Evolutionary conservation across 2,888 invertebrate species (phyloP).

Genomic region (Diplazon laetatorius): DNA sequence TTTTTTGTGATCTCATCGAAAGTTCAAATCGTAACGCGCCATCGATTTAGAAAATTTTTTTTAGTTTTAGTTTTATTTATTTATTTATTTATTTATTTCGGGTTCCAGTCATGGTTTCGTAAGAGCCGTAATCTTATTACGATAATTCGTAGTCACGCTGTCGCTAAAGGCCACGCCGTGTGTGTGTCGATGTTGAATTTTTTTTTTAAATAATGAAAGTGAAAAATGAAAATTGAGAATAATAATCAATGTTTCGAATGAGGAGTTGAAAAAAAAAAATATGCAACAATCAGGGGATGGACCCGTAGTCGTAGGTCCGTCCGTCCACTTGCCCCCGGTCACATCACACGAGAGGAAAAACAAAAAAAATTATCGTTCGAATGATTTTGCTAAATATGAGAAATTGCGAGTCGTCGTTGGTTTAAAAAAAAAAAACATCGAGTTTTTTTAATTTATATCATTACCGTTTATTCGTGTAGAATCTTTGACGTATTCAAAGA

Average conservation of each 20-base stretch:
- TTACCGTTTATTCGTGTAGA: no score
- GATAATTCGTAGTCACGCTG: constrained; percentile 49
- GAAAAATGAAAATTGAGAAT: no score
- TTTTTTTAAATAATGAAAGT: constrained; percentile 17
- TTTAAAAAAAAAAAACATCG: no score
- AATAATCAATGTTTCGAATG: constrained; percentile 25
- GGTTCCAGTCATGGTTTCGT: no score
- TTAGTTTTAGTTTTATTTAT: no score
- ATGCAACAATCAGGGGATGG: constrained; percentile 48
- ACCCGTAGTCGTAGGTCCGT: constrained; percentile 49
- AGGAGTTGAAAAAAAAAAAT: constrained; percentile 6
- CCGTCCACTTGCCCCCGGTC: constrained; percentile 45
- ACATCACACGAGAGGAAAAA: constrained; percentile 14
- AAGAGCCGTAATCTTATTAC: constrained; percentile 15
- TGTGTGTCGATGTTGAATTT: constrained; percentile 57
- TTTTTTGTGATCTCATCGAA: constrained; percentile 42
- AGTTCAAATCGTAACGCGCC: constrained; percentile 30
- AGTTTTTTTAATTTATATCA: no score
- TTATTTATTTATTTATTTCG: constrained; percentile 9
- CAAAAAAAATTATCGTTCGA: constrained; percentile 20
- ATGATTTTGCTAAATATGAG: constrained; percentile 20
- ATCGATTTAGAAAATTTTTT: background rate
- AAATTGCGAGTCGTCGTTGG: constrained; percentile 19
- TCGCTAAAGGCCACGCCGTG: constrained; percentile 52
- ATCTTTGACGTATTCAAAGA: no score